phyloP scores from a whole-genome alignment of 2,888 invertebrate species.

The Ennomos quercinarius region DNA sequence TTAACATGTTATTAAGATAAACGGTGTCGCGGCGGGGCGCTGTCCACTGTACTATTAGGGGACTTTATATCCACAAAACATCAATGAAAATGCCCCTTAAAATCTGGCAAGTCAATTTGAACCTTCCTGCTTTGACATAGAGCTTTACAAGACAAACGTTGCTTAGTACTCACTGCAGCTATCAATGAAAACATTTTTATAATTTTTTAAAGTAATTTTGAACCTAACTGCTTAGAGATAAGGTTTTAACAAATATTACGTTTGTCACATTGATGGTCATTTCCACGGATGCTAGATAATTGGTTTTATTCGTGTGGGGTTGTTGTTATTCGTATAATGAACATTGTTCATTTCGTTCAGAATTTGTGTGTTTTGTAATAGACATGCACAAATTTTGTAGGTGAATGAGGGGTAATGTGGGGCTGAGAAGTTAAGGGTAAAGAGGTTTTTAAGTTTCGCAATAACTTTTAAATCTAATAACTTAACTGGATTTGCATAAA shows the following conservation, averaged over 20 bases:
- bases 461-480: slow-evolving; percentile 40
- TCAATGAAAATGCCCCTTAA: slow-evolving; percentile 13
- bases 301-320: slow-evolving; percentile 40
- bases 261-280: slow-evolving; percentile 1
- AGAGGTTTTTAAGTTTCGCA: slow-evolving; percentile 26
- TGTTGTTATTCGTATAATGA: slow-evolving; percentile 33
- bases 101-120: neutral
- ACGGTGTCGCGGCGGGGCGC: slow-evolving; percentile 61
- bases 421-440: neutral
- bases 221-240: slow-evolving; percentile 7
- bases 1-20: slow-evolving; percentile 77
- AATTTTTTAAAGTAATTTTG: neutral
- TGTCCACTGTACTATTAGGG: slow-evolving; percentile 39
- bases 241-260: slow-evolving; percentile 2
- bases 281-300: slow-evolving; percentile 34
- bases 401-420: slow-evolving; percentile 13
- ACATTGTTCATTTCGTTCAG: slow-evolving; percentile 24
- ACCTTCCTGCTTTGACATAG: slow-evolving; percentile 1
- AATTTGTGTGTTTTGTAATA: slow-evolving; percentile 27
- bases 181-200: slow-evolving; percentile 3
- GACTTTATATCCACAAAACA: slow-evolving; percentile 19
- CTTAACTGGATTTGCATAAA: too few relatives aligned
- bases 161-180: neutral
- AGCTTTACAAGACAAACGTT: neutral
- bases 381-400: slow-evolving; percentile 26